Evolutionary conservation across 1,140 invertebrate species (phyloP), one percentile per base, ranked within the genome.

Genomic region (Phymastichus coffea): DNA sequence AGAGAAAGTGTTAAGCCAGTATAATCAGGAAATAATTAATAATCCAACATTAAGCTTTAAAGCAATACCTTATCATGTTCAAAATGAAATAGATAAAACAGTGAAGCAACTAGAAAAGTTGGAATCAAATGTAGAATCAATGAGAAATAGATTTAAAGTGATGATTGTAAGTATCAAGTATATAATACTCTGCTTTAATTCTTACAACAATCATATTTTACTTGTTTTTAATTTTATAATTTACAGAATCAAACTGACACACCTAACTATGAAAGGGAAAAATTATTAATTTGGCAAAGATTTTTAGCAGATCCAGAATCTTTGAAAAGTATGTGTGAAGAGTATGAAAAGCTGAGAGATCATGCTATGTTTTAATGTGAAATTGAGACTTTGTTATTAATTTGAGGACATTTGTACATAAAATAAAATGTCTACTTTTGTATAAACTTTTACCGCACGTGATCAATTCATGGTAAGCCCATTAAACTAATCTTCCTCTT

Each of bases 101-200:
- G 57, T n/a, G n/a, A 66, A 38, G 19, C 55, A 59, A 35, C 48
- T 72, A 2, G 33, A 67, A 49, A 19, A 63, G 3, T 51, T 70
- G 25, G 57, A 74, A 61, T 58, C 43, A 2, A 51, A 65, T n/a
- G 49, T 75, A 30, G 57, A 40, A 48, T 47, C 49, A n/a, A 57
- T 68, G 25, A 66, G 70, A 54, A 71, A 69, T 51, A 70, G 68
- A 65, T 66, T 72, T n/a, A 76, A 74, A 61, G 64, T 69, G 25
- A 65, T 67, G 47, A 53, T 65, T 28, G 74, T 76, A 70, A 68
- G 64, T 66, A 57, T 52, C 9, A 51, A 33, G 17, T 41, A 53
- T 4, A 12, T 48, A 17, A 51, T 40, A 40, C n/a, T 48, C 38
- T 19, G 7, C 28, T 19, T 43, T 44, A 22, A 28, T 47, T 40